phyloP scores from a whole-genome alignment of 2,888 invertebrate species.

The Tethea ocularis region DNA sequence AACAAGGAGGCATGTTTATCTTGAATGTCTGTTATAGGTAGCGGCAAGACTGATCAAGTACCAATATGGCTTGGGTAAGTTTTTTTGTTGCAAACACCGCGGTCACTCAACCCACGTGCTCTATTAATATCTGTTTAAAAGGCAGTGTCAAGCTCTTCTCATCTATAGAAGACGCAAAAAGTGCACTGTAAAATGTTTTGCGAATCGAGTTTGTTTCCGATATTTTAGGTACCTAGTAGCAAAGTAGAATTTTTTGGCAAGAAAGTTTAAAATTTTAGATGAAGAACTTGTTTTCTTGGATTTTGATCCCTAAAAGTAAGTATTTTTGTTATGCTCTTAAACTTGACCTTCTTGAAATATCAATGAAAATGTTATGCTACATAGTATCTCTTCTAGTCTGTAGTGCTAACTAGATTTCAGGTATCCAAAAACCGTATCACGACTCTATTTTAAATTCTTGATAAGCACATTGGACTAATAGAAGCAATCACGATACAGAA shows the following conservation, averaged over 20 bases:
- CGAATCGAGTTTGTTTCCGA: neutral
- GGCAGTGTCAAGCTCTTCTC: slow-evolving; percentile 27
- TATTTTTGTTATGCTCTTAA: too few relatives aligned
- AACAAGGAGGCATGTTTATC: neutral
- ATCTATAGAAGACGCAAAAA: slow-evolving; percentile 3
- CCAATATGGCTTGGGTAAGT: slow-evolving; percentile 5
- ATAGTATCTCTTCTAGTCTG: too few relatives aligned
- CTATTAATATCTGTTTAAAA: slow-evolving; percentile 41
- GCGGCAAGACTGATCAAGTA: slow-evolving; percentile 1
- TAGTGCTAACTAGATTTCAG: too few relatives aligned
- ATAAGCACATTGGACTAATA: neutral
- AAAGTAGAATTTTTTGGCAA: too few relatives aligned
- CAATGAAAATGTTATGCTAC: too few relatives aligned
- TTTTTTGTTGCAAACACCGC: slow-evolving; percentile 37
- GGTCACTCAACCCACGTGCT: slow-evolving; percentile 45
- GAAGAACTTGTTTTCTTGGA: neutral
- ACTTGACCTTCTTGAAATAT: too few relatives aligned
- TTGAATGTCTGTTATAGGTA: neutral
- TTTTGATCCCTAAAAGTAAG: neutral
- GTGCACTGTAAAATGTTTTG: neutral
- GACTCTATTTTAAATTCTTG: too few relatives aligned
- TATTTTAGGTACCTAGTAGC: too few relatives aligned
- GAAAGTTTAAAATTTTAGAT: too few relatives aligned
- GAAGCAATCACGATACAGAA: neutral
- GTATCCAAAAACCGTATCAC: too few relatives aligned